Evolutionary conservation across 2,113 vertebrate species (phyloP), one percentile per base, ranked within the genome.

Genomic region (Oceanites oceanicus): DNA sequence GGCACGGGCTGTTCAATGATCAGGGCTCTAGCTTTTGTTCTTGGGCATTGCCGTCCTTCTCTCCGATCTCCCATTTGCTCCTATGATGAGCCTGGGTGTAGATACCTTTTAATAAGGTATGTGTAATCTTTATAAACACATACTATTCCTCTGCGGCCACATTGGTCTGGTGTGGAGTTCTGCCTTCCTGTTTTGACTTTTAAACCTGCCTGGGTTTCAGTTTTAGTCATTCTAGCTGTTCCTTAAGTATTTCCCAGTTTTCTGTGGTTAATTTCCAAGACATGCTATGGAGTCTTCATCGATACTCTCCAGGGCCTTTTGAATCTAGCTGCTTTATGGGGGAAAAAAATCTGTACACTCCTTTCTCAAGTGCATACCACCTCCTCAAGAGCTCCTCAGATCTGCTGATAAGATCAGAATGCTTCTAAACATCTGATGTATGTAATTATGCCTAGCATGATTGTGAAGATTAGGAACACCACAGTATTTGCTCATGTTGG

Each of bases 391-490:
- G 53, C 67, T 91, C 15, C 74, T 94, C 67, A 80, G 85, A 63
- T 58, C 63, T 88, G 6, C 59, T 80, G 47, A 36, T 90, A 92
- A 83, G 72, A 88, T 86, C 74, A 76, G 84, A 83, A 80, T 66
- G 71, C 81, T 80, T 44, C 50, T 38, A 62, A 86, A 58, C 58
- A 53, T 75, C 71, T 91, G 74, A 93, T 88, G 62, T 61, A 21
- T 61, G 65, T 36, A 63, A 77, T 93, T 83, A n/a, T 7, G 59
- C 55, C 53, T 74, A 59, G 66, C 42, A 32, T 25, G 52, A 36
- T 38, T 47, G 26, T 58, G 82, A 81, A 65, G 63, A 65, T 75
- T n/a, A 26, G 83, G 63, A 91, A 6, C 58, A 23, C 78, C 34
- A 26, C 22, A 27, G 58, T 19, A 36, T 78, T 78, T 15, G 3